Conservation (phyloP, 1,140 invertebrate species). For the Saxidomus purpurata region DNA sequence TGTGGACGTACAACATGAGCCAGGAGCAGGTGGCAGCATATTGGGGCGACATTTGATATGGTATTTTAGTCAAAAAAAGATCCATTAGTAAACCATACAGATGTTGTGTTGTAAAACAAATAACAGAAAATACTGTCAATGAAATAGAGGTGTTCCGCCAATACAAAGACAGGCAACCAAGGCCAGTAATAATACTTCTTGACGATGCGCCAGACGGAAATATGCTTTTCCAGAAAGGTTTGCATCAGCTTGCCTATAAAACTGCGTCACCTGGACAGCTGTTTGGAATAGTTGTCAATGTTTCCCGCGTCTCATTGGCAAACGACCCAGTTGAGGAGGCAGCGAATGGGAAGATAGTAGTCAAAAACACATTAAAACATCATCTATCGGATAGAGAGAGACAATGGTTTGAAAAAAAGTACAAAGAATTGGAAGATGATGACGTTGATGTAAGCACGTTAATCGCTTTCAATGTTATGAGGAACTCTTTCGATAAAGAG, state of each 20-base stretch:
- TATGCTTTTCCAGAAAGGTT: not conserved
- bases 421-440: constrained; percentile 33
- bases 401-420: constrained; percentile 52
- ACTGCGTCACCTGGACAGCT: constrained; percentile 34
- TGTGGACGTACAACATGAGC: constrained; percentile 26
- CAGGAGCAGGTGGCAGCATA: constrained; percentile 51
- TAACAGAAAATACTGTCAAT: constrained; percentile 39
- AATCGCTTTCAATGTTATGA: constrained; percentile 55
- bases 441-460: constrained; percentile 44
- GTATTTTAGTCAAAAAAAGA: constrained; percentile 41
- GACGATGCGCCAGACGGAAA: constrained; percentile 30
- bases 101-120: constrained; percentile 47
- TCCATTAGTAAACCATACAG: not conserved
- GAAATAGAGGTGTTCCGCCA: constrained; percentile 32
- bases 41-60: constrained; percentile 50
- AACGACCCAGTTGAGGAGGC: not conserved
- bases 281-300: constrained; percentile 24
- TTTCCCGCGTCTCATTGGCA: not conserved
- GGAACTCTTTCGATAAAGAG: constrained; percentile 46
- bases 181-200: constrained; percentile 35
- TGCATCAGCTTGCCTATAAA: constrained; percentile 34
- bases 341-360: not conserved
- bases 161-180: constrained; percentile 7
- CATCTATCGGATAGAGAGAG: constrained; percentile 16
- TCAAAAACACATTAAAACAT: not conserved